phyloP scores from a whole-genome alignment of 2,113 vertebrate genomes.

The Peucedramus taeniatus region DNA sequence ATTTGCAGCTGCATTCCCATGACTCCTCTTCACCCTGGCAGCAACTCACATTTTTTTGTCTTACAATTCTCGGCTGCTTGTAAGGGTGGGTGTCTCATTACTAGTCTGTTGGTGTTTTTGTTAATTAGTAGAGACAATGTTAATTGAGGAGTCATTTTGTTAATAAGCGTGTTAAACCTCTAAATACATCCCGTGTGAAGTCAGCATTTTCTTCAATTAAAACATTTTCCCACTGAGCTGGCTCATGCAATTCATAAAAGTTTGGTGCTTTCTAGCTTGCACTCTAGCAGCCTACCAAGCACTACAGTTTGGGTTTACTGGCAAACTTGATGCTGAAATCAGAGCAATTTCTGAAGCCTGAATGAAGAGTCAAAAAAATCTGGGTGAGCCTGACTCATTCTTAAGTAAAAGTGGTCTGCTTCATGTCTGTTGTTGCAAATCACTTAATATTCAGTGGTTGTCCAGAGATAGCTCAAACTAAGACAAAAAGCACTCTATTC shows the following conservation, averaged over 20 bases:
- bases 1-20: constrained; percentile 67
- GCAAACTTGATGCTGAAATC: not conserved
- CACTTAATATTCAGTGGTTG: constrained; percentile 55
- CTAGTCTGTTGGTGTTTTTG: not conserved
- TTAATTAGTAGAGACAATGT: constrained; percentile 31
- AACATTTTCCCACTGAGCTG: not conserved
- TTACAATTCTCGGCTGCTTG: not conserved
- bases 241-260: not conserved
- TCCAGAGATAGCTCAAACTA: not conserved
- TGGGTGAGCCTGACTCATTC: not conserved
- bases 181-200: not conserved
- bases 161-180: not conserved
- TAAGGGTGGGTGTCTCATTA: not conserved
- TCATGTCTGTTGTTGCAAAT: not conserved
- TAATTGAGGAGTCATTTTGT: constrained; percentile 4
- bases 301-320: not conserved
- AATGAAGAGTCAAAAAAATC: not conserved
- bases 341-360: not conserved
- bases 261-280: not conserved
- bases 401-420: not conserved
- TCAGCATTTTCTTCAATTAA: not conserved
- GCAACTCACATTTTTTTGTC: not conserved
- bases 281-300: not conserved
- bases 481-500: constrained; percentile 45
- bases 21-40: constrained; percentile 36